Percentiles rank a stretch among this genome's conserved stretches.
Evolutionary conservation across 1,140 invertebrate genomes (phyloP).

Genomic region (Neodiprion lecontei): DNA sequence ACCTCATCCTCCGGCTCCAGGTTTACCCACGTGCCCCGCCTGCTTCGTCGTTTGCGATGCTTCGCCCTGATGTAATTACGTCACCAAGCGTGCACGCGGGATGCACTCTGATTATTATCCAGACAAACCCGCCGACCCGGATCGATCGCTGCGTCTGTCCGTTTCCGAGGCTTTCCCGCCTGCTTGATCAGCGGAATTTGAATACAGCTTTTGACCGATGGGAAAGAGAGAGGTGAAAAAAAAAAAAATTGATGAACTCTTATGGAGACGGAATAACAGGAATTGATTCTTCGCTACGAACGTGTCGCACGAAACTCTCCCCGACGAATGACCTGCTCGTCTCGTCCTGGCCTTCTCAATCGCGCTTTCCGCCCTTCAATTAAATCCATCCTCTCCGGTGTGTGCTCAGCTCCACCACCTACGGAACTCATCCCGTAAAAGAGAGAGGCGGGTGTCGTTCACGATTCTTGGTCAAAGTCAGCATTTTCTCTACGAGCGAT

Average conservation of each 20-base stretch:
- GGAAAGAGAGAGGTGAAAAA: background rate
- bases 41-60: slow-evolving; percentile 17
- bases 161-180: background rate
- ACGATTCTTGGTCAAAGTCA: background rate
- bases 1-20: slow-evolving; percentile 20
- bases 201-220: background rate
- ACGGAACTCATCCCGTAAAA: background rate
- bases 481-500: background rate
- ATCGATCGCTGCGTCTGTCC: background rate
- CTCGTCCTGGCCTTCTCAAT: background rate
- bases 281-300: background rate
- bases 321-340: background rate
- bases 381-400: background rate
- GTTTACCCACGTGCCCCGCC: slow-evolving; percentile 30
- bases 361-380: background rate
- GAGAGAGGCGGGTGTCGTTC: background rate
- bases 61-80: slow-evolving; percentile 1
- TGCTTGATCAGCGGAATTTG: background rate
- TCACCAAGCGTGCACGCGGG: background rate
- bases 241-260: background rate
- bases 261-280: background rate
- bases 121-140: background rate
- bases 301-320: background rate
- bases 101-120: slow-evolving; percentile 3
- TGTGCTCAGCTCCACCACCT: background rate